Evolutionary conservation across 2,888 invertebrate genomes (phyloP).

Genomic region (Odontothrips loti): DNA sequence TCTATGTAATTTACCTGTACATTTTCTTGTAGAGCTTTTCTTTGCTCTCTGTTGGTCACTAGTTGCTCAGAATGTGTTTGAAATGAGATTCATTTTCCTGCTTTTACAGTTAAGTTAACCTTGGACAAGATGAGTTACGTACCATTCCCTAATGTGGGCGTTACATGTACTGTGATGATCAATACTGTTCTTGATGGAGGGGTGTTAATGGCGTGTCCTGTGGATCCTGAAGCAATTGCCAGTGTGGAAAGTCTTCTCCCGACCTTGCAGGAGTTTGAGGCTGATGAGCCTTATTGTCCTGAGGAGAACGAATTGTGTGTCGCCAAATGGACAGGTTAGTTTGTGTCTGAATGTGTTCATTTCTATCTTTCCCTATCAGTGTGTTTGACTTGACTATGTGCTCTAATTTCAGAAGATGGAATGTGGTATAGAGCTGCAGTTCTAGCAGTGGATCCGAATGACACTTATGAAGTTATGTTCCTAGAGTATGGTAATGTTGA

Average conservation of each 20-base stretch:
- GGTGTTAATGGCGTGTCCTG: neutral
- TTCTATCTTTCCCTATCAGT: neutral
- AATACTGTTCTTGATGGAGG: neutral
- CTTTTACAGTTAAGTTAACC: neutral
- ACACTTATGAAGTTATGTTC: neutral
- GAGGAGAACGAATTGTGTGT: neutral
- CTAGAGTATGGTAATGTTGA: neutral
- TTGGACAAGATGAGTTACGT: neutral
- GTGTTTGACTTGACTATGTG: neutral
- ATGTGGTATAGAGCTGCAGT: neutral
- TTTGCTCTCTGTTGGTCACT: neutral
- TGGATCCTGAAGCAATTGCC: neutral
- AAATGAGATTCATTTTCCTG: neutral
- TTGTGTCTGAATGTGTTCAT: neutral
- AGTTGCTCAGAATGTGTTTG: neutral
- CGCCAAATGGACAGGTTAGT: neutral
- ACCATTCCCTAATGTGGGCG: neutral
- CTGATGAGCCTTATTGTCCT: neutral
- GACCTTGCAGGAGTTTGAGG: neutral
- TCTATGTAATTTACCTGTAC: too few species aligned
- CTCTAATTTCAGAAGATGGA: neutral
- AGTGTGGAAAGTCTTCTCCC: neutral
- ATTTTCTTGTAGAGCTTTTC: too few species aligned
- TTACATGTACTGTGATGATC: neutral
- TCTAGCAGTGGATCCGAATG: neutral